Conservation (phyloP, 2,113 vertebrate genomes). For the Murina feae region DNA sequence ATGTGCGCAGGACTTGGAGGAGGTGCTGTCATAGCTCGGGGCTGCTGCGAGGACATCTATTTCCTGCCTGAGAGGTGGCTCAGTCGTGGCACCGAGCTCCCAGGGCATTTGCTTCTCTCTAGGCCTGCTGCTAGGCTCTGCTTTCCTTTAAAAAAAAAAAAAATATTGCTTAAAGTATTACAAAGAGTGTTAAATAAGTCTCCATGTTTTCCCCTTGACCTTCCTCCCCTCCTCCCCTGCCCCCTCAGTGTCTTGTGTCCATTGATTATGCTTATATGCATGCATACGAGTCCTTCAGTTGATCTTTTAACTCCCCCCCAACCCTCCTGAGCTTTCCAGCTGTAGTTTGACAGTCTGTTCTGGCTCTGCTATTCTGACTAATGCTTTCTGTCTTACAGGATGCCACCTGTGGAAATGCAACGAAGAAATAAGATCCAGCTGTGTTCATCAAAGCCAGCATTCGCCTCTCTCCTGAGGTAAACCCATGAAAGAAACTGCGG, state of each 20-base stretch:
- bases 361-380: too few relatives aligned
- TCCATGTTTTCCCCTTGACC: too few relatives aligned
- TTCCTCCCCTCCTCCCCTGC: too few relatives aligned
- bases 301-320: too few relatives aligned
- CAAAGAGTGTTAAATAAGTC: too few relatives aligned
- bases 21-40: not conserved
- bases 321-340: too few relatives aligned
- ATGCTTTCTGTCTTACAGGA: conserved; percentile 59
- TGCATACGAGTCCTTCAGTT: too few relatives aligned
- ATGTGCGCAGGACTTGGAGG: not conserved
- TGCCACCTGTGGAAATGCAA: conserved; percentile 58
- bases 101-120: not conserved
- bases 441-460: conserved; percentile 64
- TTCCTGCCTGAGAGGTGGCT: not conserved
- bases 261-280: too few relatives aligned
- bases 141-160: too few relatives aligned
- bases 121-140: not conserved
- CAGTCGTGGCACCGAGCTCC: not conserved
- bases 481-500: not conserved
- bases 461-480: conserved; percentile 69
- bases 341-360: too few relatives aligned
- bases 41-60: not conserved
- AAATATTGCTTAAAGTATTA: too few relatives aligned
- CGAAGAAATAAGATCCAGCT: conserved; percentile 28
- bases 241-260: too few relatives aligned